Conservation (phyloP, 2,113 vertebrate species). For the Cephalophus harveyi region DNA sequence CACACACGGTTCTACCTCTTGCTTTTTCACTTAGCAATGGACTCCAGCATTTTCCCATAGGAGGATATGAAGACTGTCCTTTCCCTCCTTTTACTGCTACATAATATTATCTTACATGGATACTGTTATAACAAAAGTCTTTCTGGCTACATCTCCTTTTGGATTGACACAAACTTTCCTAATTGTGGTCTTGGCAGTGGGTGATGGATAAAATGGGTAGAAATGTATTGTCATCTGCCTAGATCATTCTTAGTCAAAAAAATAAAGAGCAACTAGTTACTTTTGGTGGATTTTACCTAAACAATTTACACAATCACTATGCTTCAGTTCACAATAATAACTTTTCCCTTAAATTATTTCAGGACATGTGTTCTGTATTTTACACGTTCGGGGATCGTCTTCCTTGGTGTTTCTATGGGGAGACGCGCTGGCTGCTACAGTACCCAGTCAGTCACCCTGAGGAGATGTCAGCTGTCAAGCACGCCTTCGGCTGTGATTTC, state of each 20-base stretch:
- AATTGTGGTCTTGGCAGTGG: neutral
- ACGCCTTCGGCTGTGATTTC: conserved; percentile 76
- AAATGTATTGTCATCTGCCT: neutral
- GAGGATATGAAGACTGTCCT: neutral
- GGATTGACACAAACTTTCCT: neutral
- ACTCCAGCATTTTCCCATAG: neutral
- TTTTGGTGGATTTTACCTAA: neutral
- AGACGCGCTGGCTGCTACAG: conserved; percentile 67
- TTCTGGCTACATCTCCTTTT: neutral
- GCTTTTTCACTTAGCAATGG: neutral
- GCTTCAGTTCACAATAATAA: neutral
- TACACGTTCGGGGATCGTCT: conserved; percentile 11
- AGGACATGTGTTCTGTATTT: conserved; percentile 52
- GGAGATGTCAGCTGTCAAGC: conserved; percentile 84
- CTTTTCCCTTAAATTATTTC: conserved; percentile 35
- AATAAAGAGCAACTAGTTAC: neutral
- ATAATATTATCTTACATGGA: neutral
- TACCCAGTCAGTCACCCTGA: conserved; percentile 72
- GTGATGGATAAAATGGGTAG: neutral
- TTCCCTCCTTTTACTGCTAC: neutral
- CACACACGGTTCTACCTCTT: neutral
- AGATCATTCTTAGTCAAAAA: neutral
- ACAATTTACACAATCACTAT: neutral
- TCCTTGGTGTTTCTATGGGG: conserved; percentile 43
- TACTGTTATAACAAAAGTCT: neutral